These are phyloP conservation scores for Apis florea DNA, from an alignment of 1,140 invertebrate species.

Conservation along the genomic window DNA sequence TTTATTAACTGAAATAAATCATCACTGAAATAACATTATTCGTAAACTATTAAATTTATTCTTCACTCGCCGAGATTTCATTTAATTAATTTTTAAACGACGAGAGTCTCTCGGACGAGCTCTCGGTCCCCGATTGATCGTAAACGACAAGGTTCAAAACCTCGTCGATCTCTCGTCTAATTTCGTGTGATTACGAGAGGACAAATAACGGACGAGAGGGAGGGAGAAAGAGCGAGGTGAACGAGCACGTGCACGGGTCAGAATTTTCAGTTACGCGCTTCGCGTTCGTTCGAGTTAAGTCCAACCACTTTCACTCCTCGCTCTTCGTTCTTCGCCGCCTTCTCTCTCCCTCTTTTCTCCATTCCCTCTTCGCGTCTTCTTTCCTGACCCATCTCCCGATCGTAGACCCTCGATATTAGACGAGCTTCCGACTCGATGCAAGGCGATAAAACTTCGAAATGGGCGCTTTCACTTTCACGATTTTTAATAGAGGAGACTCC, in stretches of 20 bases:
- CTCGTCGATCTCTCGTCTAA: too few relatives aligned
- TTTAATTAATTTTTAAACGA: too few relatives aligned
- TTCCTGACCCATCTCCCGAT: neutral
- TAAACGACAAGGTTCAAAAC: too few relatives aligned
- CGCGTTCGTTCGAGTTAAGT: slow-evolving; percentile 58
- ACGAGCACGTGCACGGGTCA: slow-evolving; percentile 23
- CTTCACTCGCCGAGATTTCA: too few relatives aligned
- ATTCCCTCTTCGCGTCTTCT: neutral
- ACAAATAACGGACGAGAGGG: neutral
- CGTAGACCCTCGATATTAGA: neutral
- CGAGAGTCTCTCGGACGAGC: too few relatives aligned
- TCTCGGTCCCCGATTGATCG: too few relatives aligned
- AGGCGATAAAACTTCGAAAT: slow-evolving; percentile 18
- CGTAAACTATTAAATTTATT: too few relatives aligned
- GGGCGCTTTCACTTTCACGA: slow-evolving; percentile 41
- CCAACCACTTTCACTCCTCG: slow-evolving; percentile 73
- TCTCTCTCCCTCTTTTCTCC: slow-evolving; percentile 5
- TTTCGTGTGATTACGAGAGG: too few relatives aligned
- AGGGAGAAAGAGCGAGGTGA: neutral
- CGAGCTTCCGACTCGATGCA: neutral
- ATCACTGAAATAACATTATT: too few relatives aligned
- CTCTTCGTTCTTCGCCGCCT: slow-evolving; percentile 55
- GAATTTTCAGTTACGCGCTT: slow-evolving; percentile 57
- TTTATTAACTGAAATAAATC: too few relatives aligned
- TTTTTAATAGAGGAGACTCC: neutral